Evolutionary conservation across 2,888 invertebrate species (phyloP).

Genomic region (Drosophila kuntzei): DNA sequence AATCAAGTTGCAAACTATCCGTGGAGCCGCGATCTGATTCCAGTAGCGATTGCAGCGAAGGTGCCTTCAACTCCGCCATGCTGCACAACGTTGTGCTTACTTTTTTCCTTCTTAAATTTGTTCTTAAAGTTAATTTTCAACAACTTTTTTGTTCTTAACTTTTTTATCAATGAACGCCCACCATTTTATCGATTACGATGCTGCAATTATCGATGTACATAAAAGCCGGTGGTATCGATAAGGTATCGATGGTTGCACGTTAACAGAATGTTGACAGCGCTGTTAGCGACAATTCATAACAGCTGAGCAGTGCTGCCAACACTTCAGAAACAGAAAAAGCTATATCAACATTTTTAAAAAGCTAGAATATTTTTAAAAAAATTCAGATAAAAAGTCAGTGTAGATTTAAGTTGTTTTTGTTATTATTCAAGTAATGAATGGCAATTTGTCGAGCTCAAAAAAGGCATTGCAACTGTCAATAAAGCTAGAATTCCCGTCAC

Average conservation of each 20-base stretch:
- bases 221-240: conserved; percentile 14
- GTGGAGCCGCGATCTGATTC: conserved; percentile 89
- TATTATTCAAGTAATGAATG: too few species aligned
- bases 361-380: too few species aligned
- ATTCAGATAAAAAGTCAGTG: too few species aligned
- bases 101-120: neutral
- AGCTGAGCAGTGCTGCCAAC: too few species aligned
- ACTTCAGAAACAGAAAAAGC: too few species aligned
- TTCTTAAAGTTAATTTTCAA: conserved; percentile 8
- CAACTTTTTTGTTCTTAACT: conserved; percentile 28
- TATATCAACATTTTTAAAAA: neutral
- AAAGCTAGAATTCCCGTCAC: too few species aligned
- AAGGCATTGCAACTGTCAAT: too few species aligned
- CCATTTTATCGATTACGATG: conserved; percentile 48
- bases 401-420: too few species aligned
- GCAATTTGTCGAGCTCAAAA: too few species aligned
- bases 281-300: neutral
- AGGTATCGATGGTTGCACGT: neutral
- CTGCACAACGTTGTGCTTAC: conserved; percentile 26
- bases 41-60: conserved; percentile 87
- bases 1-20: conserved; percentile 89
- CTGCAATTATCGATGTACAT: conserved; percentile 3
- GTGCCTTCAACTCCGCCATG: conserved; percentile 85
- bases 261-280: neutral
- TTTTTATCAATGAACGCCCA: conserved; percentile 74